These are phyloP conservation scores for Lithophane socia DNA, from an alignment of 2,888 invertebrate genomes.

Conservation along the genomic window DNA sequence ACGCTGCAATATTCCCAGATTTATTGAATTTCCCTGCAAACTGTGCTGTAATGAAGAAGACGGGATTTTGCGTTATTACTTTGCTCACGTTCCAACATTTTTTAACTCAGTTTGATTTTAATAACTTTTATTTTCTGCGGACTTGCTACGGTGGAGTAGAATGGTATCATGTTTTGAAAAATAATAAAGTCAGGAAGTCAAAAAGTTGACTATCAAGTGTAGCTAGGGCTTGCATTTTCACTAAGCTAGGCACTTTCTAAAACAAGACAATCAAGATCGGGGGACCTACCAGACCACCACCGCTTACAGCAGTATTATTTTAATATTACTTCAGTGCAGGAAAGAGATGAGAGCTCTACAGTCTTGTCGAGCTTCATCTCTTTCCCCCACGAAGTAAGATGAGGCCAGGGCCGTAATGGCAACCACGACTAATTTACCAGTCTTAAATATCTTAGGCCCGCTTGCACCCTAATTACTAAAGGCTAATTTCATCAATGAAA, in stretches of 20 bases:
- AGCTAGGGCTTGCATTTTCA: neutral
- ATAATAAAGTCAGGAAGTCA: neutral
- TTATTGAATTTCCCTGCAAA: conserved; percentile 54
- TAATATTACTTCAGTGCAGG: too few species aligned
- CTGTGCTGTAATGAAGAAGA: conserved; percentile 29
- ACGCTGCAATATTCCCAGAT: conserved; percentile 47
- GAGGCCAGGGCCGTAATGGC: neutral
- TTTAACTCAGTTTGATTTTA: conserved; percentile 7
- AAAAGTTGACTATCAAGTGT: too few species aligned
- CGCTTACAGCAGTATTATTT: too few species aligned
- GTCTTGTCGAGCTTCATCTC: too few species aligned
- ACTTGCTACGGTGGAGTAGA: neutral
- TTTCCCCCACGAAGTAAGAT: too few species aligned
- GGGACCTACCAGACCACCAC: too few species aligned
- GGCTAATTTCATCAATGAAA: too few species aligned
- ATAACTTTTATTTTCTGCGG: neutral
- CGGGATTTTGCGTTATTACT: conserved; percentile 20
- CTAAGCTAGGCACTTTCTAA: neutral
- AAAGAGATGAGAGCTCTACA: too few species aligned
- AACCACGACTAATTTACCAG: neutral
- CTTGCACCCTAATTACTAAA: neutral
- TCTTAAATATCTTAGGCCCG: neutral
- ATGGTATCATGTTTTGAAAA: neutral
- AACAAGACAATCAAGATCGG: neutral
- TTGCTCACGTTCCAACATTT: neutral